These are phyloP conservation scores for Amazona vittata DNA, from an alignment of 2,113 vertebrate species.

Conservation along the genomic window DNA sequence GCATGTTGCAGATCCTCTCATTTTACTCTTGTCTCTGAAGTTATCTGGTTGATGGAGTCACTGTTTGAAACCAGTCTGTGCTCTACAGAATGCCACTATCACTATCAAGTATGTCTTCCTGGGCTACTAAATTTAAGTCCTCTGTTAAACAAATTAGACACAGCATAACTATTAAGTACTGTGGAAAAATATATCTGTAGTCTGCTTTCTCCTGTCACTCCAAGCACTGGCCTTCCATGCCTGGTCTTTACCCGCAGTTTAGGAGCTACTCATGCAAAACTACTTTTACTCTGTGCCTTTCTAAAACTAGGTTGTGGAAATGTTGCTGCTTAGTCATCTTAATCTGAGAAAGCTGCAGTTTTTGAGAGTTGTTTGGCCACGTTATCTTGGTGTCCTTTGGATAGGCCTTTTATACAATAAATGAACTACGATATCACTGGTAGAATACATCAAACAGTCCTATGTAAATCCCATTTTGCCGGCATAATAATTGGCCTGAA, in stretches of 20 bases:
- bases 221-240: not conserved
- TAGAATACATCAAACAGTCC: not conserved
- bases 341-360: not conserved
- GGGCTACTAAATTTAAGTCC: not conserved
- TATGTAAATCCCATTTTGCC: not conserved
- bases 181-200: not conserved
- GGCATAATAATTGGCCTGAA: not conserved
- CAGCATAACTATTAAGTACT: not conserved
- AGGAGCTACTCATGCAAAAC: not conserved
- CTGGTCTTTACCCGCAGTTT: not conserved
- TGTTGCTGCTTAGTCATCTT: not conserved
- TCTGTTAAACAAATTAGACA: not conserved
- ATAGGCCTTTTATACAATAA: not conserved
- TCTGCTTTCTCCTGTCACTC: not conserved
- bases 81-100: not conserved
- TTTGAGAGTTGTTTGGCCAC: not conserved
- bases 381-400: conserved; percentile 9
- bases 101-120: not conserved
- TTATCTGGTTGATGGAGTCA: not conserved
- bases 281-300: not conserved
- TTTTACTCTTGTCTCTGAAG: not conserved
- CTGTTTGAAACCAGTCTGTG: not conserved
- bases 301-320: not conserved
- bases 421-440: not conserved
- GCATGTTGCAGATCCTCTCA: accelerated